Percentiles rank a stretch among this genome's conserved stretches.
Evolutionary conservation across 1,140 invertebrate species (phyloP).

Genomic region (Drosophila tsacasi): DNA sequence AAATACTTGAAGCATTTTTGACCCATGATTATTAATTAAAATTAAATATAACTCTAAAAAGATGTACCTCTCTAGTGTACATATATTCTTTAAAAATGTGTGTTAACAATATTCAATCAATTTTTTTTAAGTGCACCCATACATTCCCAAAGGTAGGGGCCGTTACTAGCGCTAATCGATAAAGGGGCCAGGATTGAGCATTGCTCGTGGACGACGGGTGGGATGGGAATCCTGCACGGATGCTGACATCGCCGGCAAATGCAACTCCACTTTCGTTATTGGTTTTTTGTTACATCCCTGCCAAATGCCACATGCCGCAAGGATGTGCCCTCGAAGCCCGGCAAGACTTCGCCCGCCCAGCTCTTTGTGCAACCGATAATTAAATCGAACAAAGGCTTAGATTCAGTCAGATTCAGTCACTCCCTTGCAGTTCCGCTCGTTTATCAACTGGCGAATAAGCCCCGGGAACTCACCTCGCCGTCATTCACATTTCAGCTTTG

Average conservation of each 20-base stretch:
- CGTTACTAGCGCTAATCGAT: constrained; percentile 75
- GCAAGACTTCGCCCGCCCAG: constrained; percentile 23
- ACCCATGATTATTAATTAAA: not conserved
- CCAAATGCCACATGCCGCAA: constrained; percentile 38
- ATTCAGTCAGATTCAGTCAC: constrained; percentile 34
- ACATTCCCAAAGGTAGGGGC: constrained; percentile 41
- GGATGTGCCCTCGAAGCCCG: constrained; percentile 29
- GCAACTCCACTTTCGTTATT: constrained; percentile 57
- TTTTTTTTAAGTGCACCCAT: constrained; percentile 13
- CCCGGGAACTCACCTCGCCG: not conserved
- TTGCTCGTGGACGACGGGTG: constrained; percentile 12
- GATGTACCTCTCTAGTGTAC: too few relatives aligned
- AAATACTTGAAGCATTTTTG: not conserved
- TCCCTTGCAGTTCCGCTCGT: constrained; percentile 30
- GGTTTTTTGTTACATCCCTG: constrained; percentile 51
- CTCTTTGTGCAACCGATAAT: constrained; percentile 51
- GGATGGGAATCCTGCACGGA: constrained; percentile 16
- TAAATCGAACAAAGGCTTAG: constrained; percentile 54
- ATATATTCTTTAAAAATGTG: not conserved
- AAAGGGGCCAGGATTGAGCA: constrained; percentile 21
- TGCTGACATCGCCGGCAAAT: constrained; percentile 38
- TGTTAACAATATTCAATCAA: not conserved
- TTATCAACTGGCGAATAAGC: constrained; percentile 32
- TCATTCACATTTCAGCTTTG: not conserved
- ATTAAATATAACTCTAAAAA: not conserved